Evolutionary conservation across 2,888 invertebrate genomes (phyloP), one percentile per base, ranked within the genome.

Genomic region (Frankliniella fusca): DNA sequence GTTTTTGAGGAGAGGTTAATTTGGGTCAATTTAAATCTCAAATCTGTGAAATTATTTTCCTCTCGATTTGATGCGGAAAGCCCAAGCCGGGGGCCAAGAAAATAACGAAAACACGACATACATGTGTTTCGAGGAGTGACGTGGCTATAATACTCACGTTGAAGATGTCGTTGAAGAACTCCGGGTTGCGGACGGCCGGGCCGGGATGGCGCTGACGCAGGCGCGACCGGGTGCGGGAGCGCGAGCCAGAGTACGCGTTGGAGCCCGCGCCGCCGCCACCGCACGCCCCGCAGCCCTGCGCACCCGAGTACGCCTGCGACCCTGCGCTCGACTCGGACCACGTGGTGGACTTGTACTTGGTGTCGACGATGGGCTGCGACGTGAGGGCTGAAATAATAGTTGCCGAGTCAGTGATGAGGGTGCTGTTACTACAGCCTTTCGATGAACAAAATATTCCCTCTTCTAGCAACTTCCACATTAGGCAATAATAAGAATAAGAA

Each of bases 141-240:
- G 5, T 38, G 38, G 38, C 5, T 38, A 38, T 23, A 9, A 38
- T 23, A 9, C 70, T 76, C 70, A 76, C 70, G 70, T 76, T 76
- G 70, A 76, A 76, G 70, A 76, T 76, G 70, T 76, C 70, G 70
- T 76, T 76, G 70, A 27, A 76, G 70, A 76, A 76, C 70, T 76
- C 70, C 70, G 70, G 70, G 8, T 27, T 27, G 70, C 70, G 70
- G 23, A 76, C 70, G 70, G 27, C 38, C 38, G 38, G 38, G 38
- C 38, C 27, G 70, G 70, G 70, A 27, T 76, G 70, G 23, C 70
- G 23, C 23, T 27, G 70, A 27, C 70, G 70, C 23, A 76, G 12
- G 70, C 70, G 70, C 11, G 70, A 9, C 70, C 27, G 27, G 70
- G 70, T 27, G 70, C 70, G 70, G 8, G 70, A 12, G 23, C 70